Conservation (phyloP, 2,888 invertebrate species). For the Ormyrus rosae region DNA sequence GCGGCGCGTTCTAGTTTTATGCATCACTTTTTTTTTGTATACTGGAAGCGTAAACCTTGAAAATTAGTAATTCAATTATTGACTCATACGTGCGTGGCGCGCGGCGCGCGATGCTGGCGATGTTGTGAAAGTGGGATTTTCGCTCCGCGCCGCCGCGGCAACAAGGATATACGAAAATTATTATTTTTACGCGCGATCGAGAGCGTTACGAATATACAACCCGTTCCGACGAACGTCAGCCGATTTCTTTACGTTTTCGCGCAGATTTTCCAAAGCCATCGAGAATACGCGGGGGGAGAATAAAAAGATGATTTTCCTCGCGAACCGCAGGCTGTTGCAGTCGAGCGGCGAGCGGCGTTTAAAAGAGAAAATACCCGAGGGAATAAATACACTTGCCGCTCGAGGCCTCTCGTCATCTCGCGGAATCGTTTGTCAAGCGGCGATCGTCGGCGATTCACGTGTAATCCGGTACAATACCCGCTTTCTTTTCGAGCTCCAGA, state of each 20-base stretch:
- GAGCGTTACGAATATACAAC: not conserved
- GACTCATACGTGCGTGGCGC: not conserved
- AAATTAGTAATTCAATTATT: conserved; percentile 48
- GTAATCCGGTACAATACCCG: conserved; percentile 9
- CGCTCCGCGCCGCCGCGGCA: not conserved
- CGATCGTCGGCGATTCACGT: conserved; percentile 6
- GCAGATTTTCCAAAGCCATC: no score
- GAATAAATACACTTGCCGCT: not conserved
- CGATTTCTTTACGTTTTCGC: no score
- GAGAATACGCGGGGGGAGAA: no score
- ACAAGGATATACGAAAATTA: conserved; percentile 43
- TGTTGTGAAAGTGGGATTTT: conserved; percentile 41
- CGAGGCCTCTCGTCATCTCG: not conserved
- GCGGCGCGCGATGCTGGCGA: not conserved
- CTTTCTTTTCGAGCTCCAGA: conserved; percentile 50
- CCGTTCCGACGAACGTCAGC: no score
- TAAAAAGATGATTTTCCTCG: not conserved
- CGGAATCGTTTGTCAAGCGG: not conserved
- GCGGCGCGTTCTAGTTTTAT: conserved; percentile 17
- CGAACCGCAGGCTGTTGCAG: not conserved
- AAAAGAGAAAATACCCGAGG: not conserved
- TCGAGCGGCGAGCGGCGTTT: not conserved
- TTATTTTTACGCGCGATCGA: not conserved
- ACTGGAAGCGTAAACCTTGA: conserved; percentile 39
- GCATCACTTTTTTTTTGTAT: not conserved